phyloP scores from a whole-genome alignment of 1,140 invertebrate genomes.

The Bradysia coprophila region DNA sequence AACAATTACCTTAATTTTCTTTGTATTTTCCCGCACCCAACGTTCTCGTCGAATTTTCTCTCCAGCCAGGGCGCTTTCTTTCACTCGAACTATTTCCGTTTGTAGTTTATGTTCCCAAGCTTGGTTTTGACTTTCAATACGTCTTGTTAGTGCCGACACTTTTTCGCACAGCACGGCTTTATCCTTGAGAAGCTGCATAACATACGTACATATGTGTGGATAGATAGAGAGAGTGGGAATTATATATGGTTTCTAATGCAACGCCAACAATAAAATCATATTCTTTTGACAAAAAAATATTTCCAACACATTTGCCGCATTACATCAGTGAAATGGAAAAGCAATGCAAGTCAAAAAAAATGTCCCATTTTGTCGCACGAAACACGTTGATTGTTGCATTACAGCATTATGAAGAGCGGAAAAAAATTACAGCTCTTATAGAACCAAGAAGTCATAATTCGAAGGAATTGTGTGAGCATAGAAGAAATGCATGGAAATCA shows the following conservation, averaged over 20 bases:
- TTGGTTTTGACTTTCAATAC: constrained; percentile 26
- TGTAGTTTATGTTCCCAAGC: constrained; percentile 38
- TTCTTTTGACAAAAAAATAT: neutral
- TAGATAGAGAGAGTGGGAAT: neutral
- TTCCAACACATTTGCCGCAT: neutral
- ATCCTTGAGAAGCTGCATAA: constrained; percentile 33
- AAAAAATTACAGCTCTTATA: too few species aligned
- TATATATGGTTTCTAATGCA: neutral
- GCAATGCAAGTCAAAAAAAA: too few species aligned
- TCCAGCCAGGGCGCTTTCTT: constrained; percentile 40
- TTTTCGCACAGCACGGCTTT: constrained; percentile 44
- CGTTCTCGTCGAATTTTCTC: constrained; percentile 44
- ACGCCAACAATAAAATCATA: neutral
- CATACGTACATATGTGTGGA: neutral
- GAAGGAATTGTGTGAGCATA: too few species aligned
- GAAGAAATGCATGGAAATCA: too few species aligned
- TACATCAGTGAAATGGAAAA: too few species aligned
- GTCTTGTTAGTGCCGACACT: constrained; percentile 35
- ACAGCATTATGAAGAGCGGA: too few species aligned
- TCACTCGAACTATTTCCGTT: constrained; percentile 39
- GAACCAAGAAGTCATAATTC: too few species aligned
- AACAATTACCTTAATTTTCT: constrained; percentile 50
- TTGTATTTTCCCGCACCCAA: constrained; percentile 48
- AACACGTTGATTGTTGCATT: too few species aligned
- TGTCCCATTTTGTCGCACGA: too few species aligned